phyloP scores from a whole-genome alignment of 2,113 vertebrate species.

The Phyllostomus hastatus region DNA sequence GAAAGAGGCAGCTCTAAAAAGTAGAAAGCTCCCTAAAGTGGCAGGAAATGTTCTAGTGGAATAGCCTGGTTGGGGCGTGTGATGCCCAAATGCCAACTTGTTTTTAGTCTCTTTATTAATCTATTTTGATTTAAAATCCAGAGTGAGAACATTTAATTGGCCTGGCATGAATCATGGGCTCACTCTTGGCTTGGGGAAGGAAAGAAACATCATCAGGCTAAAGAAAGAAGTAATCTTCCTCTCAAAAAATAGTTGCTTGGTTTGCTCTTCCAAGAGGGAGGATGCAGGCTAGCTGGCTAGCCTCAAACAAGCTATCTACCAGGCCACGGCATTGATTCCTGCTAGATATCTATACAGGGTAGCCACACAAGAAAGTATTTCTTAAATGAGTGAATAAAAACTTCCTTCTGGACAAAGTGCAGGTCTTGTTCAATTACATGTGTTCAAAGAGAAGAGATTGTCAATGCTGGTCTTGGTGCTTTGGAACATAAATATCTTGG shows the following conservation, averaged over 20 bases:
- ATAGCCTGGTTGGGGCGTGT: not conserved
- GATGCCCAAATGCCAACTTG: not conserved
- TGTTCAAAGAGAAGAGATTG: not conserved
- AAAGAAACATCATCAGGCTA: not conserved
- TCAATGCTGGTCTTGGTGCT: not conserved
- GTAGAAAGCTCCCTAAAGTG: not conserved
- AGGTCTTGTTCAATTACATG: not conserved
- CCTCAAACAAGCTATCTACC: not conserved
- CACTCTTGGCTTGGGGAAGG: not conserved
- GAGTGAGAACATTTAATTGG: slow-evolving; percentile 27
- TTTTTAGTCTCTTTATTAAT: slow-evolving; percentile 36
- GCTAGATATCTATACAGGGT: not conserved
- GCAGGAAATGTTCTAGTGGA: slow-evolving; percentile 12
- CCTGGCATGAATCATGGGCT: not conserved
- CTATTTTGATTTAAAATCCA: slow-evolving; percentile 51
- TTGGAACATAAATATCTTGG: not conserved
- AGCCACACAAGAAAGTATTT: not conserved
- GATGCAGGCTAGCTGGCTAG: too few relatives aligned
- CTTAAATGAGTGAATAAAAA: not conserved
- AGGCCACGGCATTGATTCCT: too few relatives aligned
- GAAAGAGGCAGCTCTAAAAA: not conserved
- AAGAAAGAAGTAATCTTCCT: not conserved
- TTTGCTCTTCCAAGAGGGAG: not conserved
- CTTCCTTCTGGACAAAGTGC: not conserved
- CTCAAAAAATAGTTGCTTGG: not conserved